These are phyloP conservation scores for Sinocyclocheilus anshuiensis DNA, from an alignment of 2,113 vertebrate species.

Conservation along the genomic window DNA sequence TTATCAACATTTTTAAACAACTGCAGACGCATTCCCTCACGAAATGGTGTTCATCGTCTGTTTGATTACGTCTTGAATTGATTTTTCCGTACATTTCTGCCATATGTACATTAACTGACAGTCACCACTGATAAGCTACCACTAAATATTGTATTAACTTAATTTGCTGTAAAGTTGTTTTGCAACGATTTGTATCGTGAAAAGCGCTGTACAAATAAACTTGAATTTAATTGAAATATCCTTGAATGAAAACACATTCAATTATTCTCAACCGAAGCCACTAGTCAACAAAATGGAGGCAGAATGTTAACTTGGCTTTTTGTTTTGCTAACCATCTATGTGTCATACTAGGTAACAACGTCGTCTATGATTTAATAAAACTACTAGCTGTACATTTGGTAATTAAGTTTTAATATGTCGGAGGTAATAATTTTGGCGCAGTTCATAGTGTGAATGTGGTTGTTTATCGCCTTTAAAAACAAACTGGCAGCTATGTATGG, in stretches of 20 bases:
- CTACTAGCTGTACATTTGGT: background rate
- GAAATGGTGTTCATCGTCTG: no score
- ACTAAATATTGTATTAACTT: no score
- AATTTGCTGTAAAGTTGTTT: no score
- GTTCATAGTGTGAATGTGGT: background rate
- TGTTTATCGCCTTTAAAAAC: background rate
- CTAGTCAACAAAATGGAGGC: background rate
- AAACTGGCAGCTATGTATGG: background rate
- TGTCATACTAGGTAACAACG: background rate
- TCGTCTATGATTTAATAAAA: background rate
- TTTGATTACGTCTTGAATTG: no score
- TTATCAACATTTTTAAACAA: background rate
- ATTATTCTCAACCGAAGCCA: background rate
- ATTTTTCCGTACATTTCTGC: no score
- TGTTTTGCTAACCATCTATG: constrained; percentile 42
- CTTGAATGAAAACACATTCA: background rate
- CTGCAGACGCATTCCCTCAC: background rate
- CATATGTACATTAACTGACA: no score
- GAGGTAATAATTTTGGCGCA: background rate
- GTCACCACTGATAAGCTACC: no score
- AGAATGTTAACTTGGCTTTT: background rate
- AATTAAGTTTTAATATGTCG: background rate
- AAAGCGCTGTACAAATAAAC: no score
- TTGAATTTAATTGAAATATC: no score
- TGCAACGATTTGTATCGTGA: no score